These are phyloP conservation scores for Pseudolaguvia tuberculata DNA, from an alignment of 2,113 vertebrate species.

Conservation along the genomic window DNA sequence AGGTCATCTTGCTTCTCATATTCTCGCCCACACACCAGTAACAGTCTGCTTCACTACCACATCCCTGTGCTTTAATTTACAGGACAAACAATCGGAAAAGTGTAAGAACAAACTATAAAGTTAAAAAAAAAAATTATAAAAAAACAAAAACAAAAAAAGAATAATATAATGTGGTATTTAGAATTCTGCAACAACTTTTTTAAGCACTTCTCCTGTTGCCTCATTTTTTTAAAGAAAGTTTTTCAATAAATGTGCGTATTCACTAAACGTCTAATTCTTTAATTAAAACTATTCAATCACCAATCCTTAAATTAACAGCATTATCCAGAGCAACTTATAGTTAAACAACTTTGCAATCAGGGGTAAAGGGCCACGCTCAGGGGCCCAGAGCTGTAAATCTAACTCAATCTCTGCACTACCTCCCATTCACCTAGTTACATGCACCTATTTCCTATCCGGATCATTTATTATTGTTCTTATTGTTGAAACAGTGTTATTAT, in stretches of 20 bases:
- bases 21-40: conserved; percentile 61
- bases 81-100: conserved; percentile 23
- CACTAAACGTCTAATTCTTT: background rate
- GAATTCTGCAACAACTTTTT: background rate
- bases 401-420: too few relatives aligned
- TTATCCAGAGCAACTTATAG: too few relatives aligned
- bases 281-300: background rate
- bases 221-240: background rate
- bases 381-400: too few relatives aligned
- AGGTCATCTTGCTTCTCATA: conserved; percentile 64
- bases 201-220: background rate
- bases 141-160: too few relatives aligned
- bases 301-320: background rate
- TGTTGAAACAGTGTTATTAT: too few relatives aligned
- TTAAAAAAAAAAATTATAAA: background rate
- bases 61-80: conserved; percentile 36
- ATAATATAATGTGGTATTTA: background rate
- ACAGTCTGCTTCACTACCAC: conserved; percentile 49
- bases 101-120: background rate
- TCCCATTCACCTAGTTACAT: too few relatives aligned
- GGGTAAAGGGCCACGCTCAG: too few relatives aligned
- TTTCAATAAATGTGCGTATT: background rate
- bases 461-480: too few relatives aligned
- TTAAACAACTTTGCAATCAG: too few relatives aligned
- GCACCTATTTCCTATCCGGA: too few relatives aligned